These are phyloP conservation scores for Emys orbicularis DNA, from an alignment of 2,797 vertebrate species.

Conservation along the genomic window DNA sequence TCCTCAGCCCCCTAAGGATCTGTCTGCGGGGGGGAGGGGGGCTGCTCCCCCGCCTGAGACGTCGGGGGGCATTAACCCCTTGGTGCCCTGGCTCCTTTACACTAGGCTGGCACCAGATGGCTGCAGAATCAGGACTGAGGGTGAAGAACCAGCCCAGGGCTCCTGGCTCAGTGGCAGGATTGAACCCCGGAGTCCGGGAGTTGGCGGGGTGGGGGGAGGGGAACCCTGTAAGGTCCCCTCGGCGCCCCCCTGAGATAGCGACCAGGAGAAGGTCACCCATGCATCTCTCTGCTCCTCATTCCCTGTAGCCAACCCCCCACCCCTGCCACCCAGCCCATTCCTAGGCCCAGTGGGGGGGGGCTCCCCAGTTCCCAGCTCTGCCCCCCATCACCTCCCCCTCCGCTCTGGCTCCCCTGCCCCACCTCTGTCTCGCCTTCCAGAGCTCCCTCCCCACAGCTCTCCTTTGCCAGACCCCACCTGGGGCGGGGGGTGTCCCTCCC, in stretches of 20 bases:
- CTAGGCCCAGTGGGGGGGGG: too few relatives aligned
- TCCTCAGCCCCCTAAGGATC: background rate
- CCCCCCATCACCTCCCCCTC: too few relatives aligned
- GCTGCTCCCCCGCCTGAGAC: background rate
- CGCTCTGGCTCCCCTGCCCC: background rate
- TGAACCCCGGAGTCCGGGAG: background rate
- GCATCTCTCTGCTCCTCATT: background rate
- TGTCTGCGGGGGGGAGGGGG: too few relatives aligned
- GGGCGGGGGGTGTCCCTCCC: too few relatives aligned
- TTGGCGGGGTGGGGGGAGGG: background rate
- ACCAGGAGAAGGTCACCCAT: background rate
- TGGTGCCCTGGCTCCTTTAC: background rate
- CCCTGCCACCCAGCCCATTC: background rate
- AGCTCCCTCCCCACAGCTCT: background rate
- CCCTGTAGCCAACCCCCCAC: too few relatives aligned
- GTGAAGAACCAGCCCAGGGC: background rate
- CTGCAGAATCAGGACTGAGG: background rate
- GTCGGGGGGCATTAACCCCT: background rate
- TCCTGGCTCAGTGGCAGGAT: background rate
- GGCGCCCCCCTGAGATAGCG: background rate
- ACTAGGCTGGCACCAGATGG: too few relatives aligned
- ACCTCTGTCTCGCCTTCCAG: too few relatives aligned
- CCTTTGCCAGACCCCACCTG: background rate
- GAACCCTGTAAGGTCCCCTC: background rate
- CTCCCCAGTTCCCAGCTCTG: background rate